Evolutionary conservation across 2,888 invertebrate genomes (phyloP).

Genomic region (Girardia tigrina): DNA sequence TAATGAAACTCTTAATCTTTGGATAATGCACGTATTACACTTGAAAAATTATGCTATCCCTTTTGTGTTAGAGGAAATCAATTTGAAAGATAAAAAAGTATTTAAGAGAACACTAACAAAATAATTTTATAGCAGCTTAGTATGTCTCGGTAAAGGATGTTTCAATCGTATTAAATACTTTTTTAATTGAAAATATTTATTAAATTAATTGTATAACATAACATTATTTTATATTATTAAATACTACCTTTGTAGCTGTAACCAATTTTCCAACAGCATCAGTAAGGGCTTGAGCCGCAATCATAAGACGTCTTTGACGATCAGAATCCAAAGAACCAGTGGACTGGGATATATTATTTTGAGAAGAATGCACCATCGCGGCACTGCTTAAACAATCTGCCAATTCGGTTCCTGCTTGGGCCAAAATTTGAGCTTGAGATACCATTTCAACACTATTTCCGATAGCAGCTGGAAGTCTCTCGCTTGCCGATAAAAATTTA

Average conservation of each 20-base stretch:
- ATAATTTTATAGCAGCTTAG: no score
- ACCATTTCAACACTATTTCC: constrained; percentile 86
- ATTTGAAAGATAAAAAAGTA: no score
- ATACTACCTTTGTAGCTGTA: constrained; percentile 73
- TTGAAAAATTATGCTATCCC: no score
- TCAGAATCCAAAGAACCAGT: constrained; percentile 54
- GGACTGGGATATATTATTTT: background rate
- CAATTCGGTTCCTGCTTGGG: constrained; percentile 55
- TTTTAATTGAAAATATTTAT: no score
- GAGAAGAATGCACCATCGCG: background rate
- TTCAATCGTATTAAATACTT: no score
- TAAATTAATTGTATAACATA: no score
- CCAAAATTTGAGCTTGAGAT: constrained; percentile 71
- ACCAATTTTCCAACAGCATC: constrained; percentile 93
- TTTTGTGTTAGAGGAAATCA: no score
- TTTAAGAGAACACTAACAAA: no score
- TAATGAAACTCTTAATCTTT: no score
- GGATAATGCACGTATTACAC: no score
- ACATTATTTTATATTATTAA: no score
- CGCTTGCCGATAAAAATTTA: constrained; percentile 73
- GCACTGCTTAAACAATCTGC: constrained; percentile 20
- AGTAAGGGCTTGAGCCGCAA: constrained; percentile 79
- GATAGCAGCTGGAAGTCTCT: constrained; percentile 68
- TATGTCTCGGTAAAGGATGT: no score
- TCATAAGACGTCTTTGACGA: constrained; percentile 73